Percentiles rank a stretch among this genome's conserved stretches.
Evolutionary conservation across 2,113 vertebrate genomes (phyloP).

Genomic region (Nettapus auritus): DNA sequence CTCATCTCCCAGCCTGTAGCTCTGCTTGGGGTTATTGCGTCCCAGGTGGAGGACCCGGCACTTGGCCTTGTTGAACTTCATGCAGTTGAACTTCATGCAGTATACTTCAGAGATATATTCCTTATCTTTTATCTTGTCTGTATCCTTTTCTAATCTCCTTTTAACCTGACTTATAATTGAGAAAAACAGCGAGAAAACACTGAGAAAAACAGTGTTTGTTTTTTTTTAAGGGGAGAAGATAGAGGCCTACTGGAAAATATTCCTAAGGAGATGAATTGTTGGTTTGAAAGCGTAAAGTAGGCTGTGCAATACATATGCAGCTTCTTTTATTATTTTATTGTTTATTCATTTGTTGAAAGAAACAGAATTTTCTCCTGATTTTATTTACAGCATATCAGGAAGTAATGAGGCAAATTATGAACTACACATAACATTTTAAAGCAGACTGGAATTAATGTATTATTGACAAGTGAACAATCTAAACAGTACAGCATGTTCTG

Average conservation of each 20-base stretch:
- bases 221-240: neutral
- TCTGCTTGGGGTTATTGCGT: too few relatives aligned
- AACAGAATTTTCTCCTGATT: constrained; percentile 8
- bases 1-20: too few relatives aligned
- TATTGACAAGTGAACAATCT: neutral
- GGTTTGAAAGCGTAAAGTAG: neutral
- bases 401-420: constrained; percentile 1
- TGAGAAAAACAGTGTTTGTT: neutral
- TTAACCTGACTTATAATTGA: neutral
- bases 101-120: neutral
- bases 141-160: neutral
- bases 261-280: neutral
- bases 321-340: constrained; percentile 1
- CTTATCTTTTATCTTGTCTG: neutral
- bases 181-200: too few relatives aligned
- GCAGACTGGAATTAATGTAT: neutral
- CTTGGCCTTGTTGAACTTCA: too few relatives aligned
- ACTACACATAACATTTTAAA: neutral
- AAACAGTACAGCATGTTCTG: neutral
- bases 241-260: neutral
- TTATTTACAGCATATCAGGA: neutral
- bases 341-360: constrained; percentile 27
- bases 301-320: neutral
- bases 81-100: too few relatives aligned
- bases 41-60: too few relatives aligned